phyloP scores from a whole-genome alignment of 2,888 invertebrate species.

The Microctonus brassicae region DNA sequence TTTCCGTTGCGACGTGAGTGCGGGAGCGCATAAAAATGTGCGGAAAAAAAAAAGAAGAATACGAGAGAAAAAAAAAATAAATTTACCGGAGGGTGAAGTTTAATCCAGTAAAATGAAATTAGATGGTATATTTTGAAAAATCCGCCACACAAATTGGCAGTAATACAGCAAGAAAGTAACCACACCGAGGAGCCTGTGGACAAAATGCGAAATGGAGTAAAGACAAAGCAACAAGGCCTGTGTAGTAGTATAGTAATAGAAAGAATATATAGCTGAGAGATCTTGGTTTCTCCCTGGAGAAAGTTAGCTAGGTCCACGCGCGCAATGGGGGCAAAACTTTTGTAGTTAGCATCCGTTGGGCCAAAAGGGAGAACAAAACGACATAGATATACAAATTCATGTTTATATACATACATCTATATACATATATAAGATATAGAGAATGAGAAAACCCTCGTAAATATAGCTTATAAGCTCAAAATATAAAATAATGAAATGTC shows the following conservation, averaged over 20 bases:
- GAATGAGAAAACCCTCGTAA: constrained; percentile 52
- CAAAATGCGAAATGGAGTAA: constrained; percentile 13
- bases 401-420: too few species aligned
- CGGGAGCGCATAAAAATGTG: constrained; percentile 29
- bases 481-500: constrained; percentile 61
- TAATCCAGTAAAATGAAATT: constrained; percentile 48
- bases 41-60: neutral
- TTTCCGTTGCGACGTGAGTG: constrained; percentile 2
- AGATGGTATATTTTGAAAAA: constrained; percentile 48
- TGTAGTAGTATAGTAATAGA: neutral
- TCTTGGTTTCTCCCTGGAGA: constrained; percentile 33
- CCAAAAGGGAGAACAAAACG: constrained; percentile 16
- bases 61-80: constrained; percentile 4
- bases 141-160: constrained; percentile 48
- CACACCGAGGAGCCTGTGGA: constrained; percentile 17
- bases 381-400: neutral
- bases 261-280: constrained; percentile 20
- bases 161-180: constrained; percentile 38
- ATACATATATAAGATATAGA: neutral
- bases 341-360: constrained; percentile 44
- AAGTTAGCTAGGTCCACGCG: constrained; percentile 45
- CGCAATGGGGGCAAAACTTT: constrained; percentile 50
- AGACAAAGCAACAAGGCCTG: constrained; percentile 1
- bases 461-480: constrained; percentile 61
- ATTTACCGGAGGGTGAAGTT: neutral